These are phyloP conservation scores for Brachyptera putata DNA, from an alignment of 2,888 invertebrate species.

Conservation along the genomic window DNA sequence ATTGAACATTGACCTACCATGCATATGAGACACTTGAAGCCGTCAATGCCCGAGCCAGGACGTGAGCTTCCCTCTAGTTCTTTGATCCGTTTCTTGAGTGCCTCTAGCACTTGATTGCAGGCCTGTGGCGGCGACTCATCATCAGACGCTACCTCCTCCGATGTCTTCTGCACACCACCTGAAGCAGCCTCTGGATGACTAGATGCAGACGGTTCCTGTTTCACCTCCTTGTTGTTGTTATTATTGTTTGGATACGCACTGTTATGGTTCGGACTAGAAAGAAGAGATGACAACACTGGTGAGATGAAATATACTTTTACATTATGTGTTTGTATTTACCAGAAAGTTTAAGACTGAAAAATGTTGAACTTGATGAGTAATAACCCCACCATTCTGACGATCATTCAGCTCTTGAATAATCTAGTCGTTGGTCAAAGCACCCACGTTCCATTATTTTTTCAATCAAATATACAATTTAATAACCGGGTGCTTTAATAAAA, in stretches of 20 bases:
- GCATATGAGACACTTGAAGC: conserved; percentile 85
- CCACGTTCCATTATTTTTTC: too few relatives aligned
- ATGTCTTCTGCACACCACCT: conserved; percentile 33
- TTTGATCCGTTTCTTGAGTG: conserved; percentile 69
- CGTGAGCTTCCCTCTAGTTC: conserved; percentile 63
- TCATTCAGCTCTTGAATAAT: too few relatives aligned
- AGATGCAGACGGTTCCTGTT: neutral
- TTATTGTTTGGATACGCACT: neutral
- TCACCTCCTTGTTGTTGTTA: neutral
- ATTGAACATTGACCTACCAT: conserved; percentile 62
- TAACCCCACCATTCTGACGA: too few relatives aligned
- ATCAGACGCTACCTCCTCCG: conserved; percentile 20
- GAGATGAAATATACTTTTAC: too few relatives aligned
- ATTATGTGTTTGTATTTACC: too few relatives aligned
- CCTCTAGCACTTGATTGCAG: conserved; percentile 58
- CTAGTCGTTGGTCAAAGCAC: too few relatives aligned
- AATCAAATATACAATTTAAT: too few relatives aligned
- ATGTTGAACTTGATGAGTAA: too few relatives aligned
- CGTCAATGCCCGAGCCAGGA: conserved; percentile 52
- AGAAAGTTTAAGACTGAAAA: too few relatives aligned
- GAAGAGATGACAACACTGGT: neutral
- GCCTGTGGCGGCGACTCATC: conserved; percentile 18
- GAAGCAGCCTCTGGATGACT: neutral
- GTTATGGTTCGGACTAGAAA: neutral
- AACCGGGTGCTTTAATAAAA: too few relatives aligned